These are phyloP conservation scores for Pterocles gutturalis DNA, from an alignment of 2,113 vertebrate species.

Conservation along the genomic window DNA sequence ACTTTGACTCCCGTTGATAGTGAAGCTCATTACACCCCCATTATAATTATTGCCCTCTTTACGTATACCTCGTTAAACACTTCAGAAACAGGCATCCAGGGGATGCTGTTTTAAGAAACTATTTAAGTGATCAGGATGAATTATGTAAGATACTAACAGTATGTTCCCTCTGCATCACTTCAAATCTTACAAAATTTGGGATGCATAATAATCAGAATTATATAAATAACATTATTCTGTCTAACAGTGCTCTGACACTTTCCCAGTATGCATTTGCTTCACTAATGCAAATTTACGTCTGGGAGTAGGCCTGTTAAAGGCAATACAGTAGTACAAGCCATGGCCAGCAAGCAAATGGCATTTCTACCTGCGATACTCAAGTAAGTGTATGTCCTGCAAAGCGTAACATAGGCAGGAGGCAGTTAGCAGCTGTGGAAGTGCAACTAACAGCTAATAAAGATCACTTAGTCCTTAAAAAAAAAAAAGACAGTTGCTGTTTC, in stretches of 20 bases:
- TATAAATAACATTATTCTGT: not conserved
- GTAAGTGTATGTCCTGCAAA: not conserved
- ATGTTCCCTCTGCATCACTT: conserved; percentile 11
- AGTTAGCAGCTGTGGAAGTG: not conserved
- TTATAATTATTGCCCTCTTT: conserved; percentile 51
- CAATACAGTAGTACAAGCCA: not conserved
- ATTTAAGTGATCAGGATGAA: conserved; percentile 38
- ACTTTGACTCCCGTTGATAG: conserved; percentile 38
- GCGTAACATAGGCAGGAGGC: not conserved
- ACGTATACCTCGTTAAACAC: conserved; percentile 16
- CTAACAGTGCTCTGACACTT: not conserved
- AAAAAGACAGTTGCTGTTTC: not conserved
- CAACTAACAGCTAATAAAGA: not conserved
- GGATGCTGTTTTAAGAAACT: conserved; percentile 52
- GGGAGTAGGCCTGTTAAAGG: not conserved
- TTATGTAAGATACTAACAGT: conserved; percentile 40
- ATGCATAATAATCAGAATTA: not conserved
- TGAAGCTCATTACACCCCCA: conserved; percentile 53
- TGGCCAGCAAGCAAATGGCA: not conserved
- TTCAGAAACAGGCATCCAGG: conserved; percentile 44
- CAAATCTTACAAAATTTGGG: not conserved
- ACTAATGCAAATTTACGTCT: not conserved
- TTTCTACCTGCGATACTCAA: not conserved
- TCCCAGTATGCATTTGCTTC: not conserved
- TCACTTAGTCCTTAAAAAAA: not conserved